Conservation (phyloP, 2,888 invertebrate genomes). For the Andrena bicolor region DNA sequence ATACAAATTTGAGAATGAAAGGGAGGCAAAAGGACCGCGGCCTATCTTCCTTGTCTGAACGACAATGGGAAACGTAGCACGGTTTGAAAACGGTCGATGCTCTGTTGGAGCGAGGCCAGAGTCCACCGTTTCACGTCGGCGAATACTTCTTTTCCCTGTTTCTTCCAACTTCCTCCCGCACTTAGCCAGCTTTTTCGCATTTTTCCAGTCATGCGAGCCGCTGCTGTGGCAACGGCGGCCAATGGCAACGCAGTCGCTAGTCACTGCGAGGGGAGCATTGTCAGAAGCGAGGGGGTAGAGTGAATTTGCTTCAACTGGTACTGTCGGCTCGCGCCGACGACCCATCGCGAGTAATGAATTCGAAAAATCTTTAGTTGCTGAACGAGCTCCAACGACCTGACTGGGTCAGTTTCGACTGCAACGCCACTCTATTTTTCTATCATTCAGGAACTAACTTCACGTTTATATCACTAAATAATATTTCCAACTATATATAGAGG, state of each 20-base stretch:
- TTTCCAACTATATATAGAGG: no score
- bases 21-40: slow-evolving; percentile 10
- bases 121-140: slow-evolving; percentile 44
- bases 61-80: slow-evolving; percentile 34
- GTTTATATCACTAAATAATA: no score
- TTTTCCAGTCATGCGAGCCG: slow-evolving; percentile 39
- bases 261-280: slow-evolving; percentile 1
- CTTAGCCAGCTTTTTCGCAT: slow-evolving; percentile 27
- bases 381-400: no score
- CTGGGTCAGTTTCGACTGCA: no score
- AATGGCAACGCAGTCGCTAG: slow-evolving; percentile 24
- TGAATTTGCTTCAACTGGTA: neutral
- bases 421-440: no score
- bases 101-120: slow-evolving; percentile 69
- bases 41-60: slow-evolving; percentile 59
- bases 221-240: slow-evolving; percentile 25
- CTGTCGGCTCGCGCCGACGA: no score
- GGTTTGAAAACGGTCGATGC: slow-evolving; percentile 54
- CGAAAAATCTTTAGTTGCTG: no score
- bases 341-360: no score
- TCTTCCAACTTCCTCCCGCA: slow-evolving; percentile 38
- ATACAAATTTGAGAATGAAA: neutral
- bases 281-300: neutral
- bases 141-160: slow-evolving; percentile 41
- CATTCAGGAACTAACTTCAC: no score